phyloP scores from a whole-genome alignment of 2,113 vertebrate species.

The Neotragus pygmaeus region DNA sequence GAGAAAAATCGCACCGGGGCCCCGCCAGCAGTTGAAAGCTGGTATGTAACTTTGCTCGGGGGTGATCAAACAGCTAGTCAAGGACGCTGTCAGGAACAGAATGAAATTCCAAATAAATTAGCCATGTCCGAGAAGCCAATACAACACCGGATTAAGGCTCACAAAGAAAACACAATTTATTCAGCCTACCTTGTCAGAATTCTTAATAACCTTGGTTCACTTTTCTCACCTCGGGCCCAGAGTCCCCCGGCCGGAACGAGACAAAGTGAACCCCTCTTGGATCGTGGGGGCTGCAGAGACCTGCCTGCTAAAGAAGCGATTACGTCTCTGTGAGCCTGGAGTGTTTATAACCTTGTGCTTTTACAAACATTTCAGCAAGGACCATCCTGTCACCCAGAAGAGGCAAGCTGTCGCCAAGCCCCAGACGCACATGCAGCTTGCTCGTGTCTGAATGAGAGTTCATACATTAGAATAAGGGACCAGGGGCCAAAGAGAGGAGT shows the following conservation, averaged over 20 bases:
- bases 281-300: not conserved
- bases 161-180: conserved; percentile 81
- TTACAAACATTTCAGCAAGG: not conserved
- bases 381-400: rapidly evolving
- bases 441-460: not conserved
- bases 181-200: conserved; percentile 82
- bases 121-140: conserved; percentile 81
- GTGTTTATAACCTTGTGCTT: not conserved
- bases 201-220: conserved; percentile 69
- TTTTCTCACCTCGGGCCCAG: conserved; percentile 73
- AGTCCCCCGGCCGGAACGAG: conserved; percentile 1
- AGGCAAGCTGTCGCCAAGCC: not conserved
- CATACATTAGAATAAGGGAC: not conserved
- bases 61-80: conserved; percentile 80
- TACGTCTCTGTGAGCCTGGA: rapidly evolving
- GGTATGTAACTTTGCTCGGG: conserved; percentile 76
- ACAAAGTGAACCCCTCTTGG: not conserved
- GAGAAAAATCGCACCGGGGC: conserved; percentile 64
- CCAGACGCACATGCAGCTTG: not conserved
- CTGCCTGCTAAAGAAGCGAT: rapidly evolving
- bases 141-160: conserved; percentile 80
- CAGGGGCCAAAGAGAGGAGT: not conserved
- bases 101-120: conserved; percentile 84
- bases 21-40: conserved; percentile 75
- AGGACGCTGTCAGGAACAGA: conserved; percentile 80